Evolutionary conservation across 2,797 vertebrate species (phyloP).

Genomic region (Halcyon leucocephala): DNA sequence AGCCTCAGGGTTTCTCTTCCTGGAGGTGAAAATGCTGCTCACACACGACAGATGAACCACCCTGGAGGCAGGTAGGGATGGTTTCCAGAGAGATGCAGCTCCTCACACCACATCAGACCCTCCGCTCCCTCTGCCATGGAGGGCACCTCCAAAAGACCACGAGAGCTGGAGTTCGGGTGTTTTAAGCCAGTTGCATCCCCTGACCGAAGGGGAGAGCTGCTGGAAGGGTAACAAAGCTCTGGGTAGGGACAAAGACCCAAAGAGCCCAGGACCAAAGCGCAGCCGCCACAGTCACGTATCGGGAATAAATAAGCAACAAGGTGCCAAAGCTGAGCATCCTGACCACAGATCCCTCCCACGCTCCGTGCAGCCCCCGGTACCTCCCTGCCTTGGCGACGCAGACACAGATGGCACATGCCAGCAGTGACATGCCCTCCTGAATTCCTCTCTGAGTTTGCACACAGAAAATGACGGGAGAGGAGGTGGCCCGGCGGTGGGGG

Average conservation of each 20-base stretch:
- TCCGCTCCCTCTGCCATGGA: background rate
- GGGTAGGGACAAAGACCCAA: background rate
- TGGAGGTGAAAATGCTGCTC: background rate
- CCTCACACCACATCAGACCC: fast-evolving
- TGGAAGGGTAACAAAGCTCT: background rate
- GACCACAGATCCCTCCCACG: background rate
- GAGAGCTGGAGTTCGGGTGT: fast-evolving
- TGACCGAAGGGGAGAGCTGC: background rate
- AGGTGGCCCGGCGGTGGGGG: background rate
- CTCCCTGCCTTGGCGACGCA: background rate
- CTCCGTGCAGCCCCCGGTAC: background rate
- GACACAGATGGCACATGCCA: background rate
- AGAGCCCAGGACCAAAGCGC: background rate
- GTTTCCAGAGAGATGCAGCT: background rate
- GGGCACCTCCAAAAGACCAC: background rate
- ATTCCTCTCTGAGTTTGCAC: background rate
- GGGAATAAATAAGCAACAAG: background rate
- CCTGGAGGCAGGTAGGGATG: background rate
- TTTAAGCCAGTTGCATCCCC: fast-evolving
- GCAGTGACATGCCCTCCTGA: background rate
- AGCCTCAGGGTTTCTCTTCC: background rate
- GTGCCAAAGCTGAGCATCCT: background rate
- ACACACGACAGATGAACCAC: background rate
- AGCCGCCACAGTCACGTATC: fast-evolving
- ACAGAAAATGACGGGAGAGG: background rate